phyloP scores from a whole-genome alignment of 2,888 invertebrate species.

The Dinocampus coccinellae region DNA sequence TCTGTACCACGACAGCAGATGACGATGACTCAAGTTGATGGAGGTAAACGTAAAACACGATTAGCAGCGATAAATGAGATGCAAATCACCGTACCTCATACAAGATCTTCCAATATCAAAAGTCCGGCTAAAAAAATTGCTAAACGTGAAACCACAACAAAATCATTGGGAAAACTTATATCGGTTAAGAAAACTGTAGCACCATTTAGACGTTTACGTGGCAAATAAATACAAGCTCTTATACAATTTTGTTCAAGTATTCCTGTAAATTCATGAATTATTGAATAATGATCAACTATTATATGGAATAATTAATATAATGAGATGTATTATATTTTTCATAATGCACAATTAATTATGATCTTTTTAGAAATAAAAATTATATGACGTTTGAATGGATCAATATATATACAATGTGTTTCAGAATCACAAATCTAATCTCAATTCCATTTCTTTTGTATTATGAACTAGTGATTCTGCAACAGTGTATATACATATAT shows the following conservation, averaged over 20 bases:
- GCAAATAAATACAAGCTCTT: conserved; percentile 23
- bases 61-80: conserved; percentile 47
- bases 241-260: background rate
- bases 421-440: too few relatives aligned
- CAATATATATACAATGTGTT: background rate
- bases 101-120: conserved; percentile 43
- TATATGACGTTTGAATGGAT: background rate
- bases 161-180: conserved; percentile 38
- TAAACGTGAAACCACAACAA: conserved; percentile 41
- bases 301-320: background rate
- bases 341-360: background rate
- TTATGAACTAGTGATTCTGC: too few relatives aligned
- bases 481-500: too few relatives aligned
- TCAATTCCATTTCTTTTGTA: too few relatives aligned
- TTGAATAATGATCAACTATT: background rate
- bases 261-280: conserved; percentile 25
- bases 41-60: conserved; percentile 40
- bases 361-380: background rate
- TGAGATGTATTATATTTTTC: background rate
- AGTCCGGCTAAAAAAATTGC: conserved; percentile 49
- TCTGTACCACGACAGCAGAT: background rate
- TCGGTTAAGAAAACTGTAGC: conserved; percentile 15
- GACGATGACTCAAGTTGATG: background rate
- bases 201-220: conserved; percentile 36
- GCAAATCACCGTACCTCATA: conserved; percentile 9